Base-by-base conservation (phyloP, 2,888 invertebrate genomes). In the Gymnoscelis rufifasciata region DNA sequence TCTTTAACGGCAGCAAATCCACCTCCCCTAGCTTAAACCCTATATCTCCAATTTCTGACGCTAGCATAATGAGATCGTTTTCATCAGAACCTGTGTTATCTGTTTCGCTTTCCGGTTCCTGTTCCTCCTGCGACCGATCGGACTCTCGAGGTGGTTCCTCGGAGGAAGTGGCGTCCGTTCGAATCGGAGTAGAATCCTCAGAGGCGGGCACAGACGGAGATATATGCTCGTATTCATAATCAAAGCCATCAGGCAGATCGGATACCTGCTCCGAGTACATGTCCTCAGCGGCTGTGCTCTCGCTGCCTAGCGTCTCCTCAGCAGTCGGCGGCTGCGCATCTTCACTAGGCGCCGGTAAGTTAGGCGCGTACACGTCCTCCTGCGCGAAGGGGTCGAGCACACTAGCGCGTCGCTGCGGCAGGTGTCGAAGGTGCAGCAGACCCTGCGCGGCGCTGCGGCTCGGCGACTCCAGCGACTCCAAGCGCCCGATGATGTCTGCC, bases 401-500 rank as follows among this genome's bases (percentile, higher is more conserved):
- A 30, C 35, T 41, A 3, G 45, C 43, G 7, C 80, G 61, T 42
- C 78, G 80, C 49, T 79, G 78, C 11, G 82, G 82, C 58, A 82
- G 75, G 50, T 78, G 78, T 48, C 81, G 84, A n/a, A 86, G 56
- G 51, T 84, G 83, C 11, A 87, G 62, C 19, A 87, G 66, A 1
- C 87, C 86, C 43, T 87, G 84, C 4, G 87, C 82, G 1, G 86
- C 86, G 58, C 79, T 83, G 8, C 78, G 74, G 14, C 80, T 78
- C n/a, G 86, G 83, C 15, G 80, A 84, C 59, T 77, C 88, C 24
- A 93, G 80, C 23, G 92, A 90, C 59, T 91, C 90, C 27, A 93
- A 79, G 30, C 92, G 80, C 44, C 90, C 90, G 47, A 93, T 89
- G 50, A 92, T 92, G 62, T 93, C 92, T 2, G 84, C 79, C 5